Evolutionary conservation across 1,140 invertebrate species (phyloP), one percentile per base, ranked within the genome.

Genomic region (Drosophila bipectinata): DNA sequence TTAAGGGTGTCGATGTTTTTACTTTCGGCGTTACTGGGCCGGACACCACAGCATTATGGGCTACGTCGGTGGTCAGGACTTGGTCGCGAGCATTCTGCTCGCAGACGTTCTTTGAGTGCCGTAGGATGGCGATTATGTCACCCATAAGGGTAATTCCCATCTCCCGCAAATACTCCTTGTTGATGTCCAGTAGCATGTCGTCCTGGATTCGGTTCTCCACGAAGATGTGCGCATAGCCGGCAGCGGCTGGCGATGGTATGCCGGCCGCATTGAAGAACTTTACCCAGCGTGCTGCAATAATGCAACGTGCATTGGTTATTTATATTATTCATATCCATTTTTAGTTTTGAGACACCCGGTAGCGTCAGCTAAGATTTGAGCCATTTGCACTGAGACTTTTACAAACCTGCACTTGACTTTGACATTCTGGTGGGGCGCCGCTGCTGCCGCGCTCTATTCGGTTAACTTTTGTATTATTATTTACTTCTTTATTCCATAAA

Each of bases 111-210:
- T 96, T 97, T 1, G 96, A 94, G 93, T 97, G 96, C 62, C 96
- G 85, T 67, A 97, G 92, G 74, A 97, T 97, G 10, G 96, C 95
- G 84, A 97, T 97, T 49, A 97, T 94, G 92, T 97, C 96, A 12
- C 96, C 97, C 93, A 97, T 95, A 14, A 95, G 92, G 1, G 94
- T 94, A 4, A 97, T 96, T 1, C 96, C 96, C 96, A 97, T 97
- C 78, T 97, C 96, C 66, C 94, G 94, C 6, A 97, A 92, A 84
- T 96, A 96, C 83, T 97, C 96, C 89, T 97, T 97, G 67, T 95
- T 96, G 2, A 97, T 92, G 90, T 97, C 96, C 47, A 95, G 87
- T 21, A 97, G 87, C 96, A 97, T 97, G 79, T 96, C 95, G 76
- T 93, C 94, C 80, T 95, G 94, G 32, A 97, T 97, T 53, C 96